Evolutionary conservation across 2,113 vertebrate genomes (phyloP), one percentile per base, ranked within the genome.

Genomic region (Myotis yumanensis): DNA sequence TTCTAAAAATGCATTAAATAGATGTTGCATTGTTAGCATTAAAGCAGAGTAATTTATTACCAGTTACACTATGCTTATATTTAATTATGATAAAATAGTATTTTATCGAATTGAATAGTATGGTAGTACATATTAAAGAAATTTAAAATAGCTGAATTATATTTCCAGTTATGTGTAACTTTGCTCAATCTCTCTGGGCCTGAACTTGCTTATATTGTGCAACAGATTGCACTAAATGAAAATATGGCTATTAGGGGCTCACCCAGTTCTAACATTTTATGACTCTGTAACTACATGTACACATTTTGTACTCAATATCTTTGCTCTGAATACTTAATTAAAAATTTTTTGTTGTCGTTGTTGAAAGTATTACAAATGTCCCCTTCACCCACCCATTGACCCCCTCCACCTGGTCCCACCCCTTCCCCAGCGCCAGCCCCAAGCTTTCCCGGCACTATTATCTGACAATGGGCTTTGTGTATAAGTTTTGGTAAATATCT

Each of bases 181-280:
- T 88, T 79, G 91, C 30, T 93, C 17, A 71, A 6, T 66, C 5
- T 83, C n/a, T 95, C 66, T 80, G 90, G 69, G 57, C 84, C 43
- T 79, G 28, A 76, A 51, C 75, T 82, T 86, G 28, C 84, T 95
- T 28, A n/a, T 12, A 4, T 1, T 54, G 16, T 69, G 30, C 15
- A 89, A 52, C 40, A 88, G n/a, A 5, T 82, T 73, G 9, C 77
- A 22, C 14, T 77, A 23, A 11, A 62, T 68, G 51, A 62, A 92
- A 69, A 62, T 72, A 18, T 25, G 66, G 48, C 51, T 7, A 35
- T 35, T 69, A 71, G 37, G 69, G 59, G 81, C 51, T 87, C 37
- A 71, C 7, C 23, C 5, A 28, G 2, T 59, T 62, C 32, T 64
- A n/a, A 17, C 32, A 72, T 18, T 91, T 64, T 62, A 6, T 68